phyloP scores from a whole-genome alignment of 2,797 vertebrate species.

The Vipera ursinii region DNA sequence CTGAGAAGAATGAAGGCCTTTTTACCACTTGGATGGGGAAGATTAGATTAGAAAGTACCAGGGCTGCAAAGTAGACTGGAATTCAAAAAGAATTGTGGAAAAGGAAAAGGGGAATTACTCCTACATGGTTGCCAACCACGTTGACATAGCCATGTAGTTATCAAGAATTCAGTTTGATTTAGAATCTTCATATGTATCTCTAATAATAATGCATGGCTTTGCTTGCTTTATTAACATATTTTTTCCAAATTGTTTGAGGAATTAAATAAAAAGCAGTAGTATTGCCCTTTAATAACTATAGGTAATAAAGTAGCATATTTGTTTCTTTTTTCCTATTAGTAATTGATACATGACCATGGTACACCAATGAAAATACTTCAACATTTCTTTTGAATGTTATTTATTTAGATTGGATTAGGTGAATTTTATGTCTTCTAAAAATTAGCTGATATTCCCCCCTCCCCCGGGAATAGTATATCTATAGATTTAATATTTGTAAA shows the following conservation, averaged over 20 bases:
- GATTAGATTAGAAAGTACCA: not conserved
- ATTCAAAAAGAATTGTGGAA: not conserved
- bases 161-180: not conserved
- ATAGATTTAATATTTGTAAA: not conserved
- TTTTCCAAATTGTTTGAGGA: constrained; percentile 56
- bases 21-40: not conserved
- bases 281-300: constrained; percentile 59
- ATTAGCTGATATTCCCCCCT: not conserved
- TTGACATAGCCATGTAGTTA: not conserved
- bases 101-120: not conserved
- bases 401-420: not conserved
- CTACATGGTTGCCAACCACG: not conserved
- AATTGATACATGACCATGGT: not conserved
- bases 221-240: constrained; percentile 46
- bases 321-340: constrained; percentile 35
- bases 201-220: constrained; percentile 59
- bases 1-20: not conserved
- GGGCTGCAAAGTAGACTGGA: not conserved
- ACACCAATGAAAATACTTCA: not conserved
- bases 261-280: constrained; percentile 59
- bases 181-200: not conserved
- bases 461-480: not conserved
- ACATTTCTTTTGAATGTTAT: not conserved
- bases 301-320: constrained; percentile 54
- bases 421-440: not conserved